Percentiles rank a stretch among this genome's conserved stretches.
phyloP scores from a whole-genome alignment of 2,113 vertebrate genomes.

The Nyctibius bracteatus region DNA sequence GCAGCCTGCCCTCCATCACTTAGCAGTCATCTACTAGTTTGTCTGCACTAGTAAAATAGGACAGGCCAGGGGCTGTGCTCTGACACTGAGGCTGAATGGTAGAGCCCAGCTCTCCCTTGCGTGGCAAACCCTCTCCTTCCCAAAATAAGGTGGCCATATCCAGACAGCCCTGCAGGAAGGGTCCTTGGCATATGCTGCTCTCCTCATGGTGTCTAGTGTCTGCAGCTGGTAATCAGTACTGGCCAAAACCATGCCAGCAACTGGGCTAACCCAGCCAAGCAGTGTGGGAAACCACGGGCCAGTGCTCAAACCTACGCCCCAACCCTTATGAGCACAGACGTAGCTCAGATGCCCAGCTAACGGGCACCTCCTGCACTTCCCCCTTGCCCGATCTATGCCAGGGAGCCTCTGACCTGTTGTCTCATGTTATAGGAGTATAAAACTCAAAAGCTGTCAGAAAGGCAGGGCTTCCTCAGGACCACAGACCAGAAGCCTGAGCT shows the following conservation, averaged over 20 bases:
- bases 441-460: not conserved
- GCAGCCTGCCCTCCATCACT: not conserved
- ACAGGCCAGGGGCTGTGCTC: not conserved
- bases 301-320: not conserved
- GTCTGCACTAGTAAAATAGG: not conserved
- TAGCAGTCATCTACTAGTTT: not conserved
- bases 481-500: not conserved
- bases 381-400: not conserved
- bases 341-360: not conserved
- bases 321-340: accelerated
- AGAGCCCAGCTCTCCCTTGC: not conserved
- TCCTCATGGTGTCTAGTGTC: accelerated
- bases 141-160: accelerated
- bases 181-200: not conserved
- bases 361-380: not conserved
- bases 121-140: not conserved
- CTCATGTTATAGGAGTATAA: not conserved
- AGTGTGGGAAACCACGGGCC: not conserved
- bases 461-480: not conserved
- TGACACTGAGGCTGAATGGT: not conserved
- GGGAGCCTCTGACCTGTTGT: not conserved
- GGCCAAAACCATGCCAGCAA: not conserved
- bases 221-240: not conserved
- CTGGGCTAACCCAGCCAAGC: not conserved
- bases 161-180: not conserved